These are phyloP conservation scores for Mythimna loreyi DNA, from an alignment of 2,888 invertebrate species.

Conservation along the genomic window DNA sequence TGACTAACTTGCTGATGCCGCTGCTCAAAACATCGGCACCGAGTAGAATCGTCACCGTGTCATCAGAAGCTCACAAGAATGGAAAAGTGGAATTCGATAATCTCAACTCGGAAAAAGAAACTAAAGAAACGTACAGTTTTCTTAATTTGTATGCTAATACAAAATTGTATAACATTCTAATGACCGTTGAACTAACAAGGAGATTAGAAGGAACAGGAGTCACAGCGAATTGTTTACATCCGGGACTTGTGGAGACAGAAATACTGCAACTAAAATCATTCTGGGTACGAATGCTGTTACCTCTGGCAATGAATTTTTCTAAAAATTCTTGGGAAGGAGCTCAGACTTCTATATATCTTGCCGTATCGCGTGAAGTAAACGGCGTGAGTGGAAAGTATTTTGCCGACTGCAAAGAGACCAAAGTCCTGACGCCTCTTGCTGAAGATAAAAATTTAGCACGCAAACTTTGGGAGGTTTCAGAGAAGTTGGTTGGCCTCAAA, in stretches of 20 bases:
- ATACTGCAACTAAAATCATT: slow-evolving; percentile 84
- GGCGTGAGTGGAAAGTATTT: slow-evolving; percentile 92
- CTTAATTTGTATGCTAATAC: slow-evolving; percentile 84
- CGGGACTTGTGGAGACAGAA: slow-evolving; percentile 92
- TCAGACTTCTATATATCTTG: slow-evolving; percentile 90
- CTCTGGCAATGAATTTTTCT: slow-evolving; percentile 69
- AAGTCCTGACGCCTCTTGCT: slow-evolving; percentile 79
- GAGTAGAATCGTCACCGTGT: slow-evolving; percentile 82
- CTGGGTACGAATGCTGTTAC: slow-evolving; percentile 77
- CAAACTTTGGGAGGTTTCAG: slow-evolving; percentile 92
- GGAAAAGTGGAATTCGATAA: slow-evolving; percentile 75
- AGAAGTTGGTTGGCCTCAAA: slow-evolving; percentile 72
- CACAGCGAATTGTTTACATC: slow-evolving; percentile 95
- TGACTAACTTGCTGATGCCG: slow-evolving; percentile 91
- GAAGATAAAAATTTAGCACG: slow-evolving; percentile 86
- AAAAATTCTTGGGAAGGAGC: slow-evolving; percentile 81
- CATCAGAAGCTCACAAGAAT: slow-evolving; percentile 74
- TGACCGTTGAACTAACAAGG: slow-evolving; percentile 93
- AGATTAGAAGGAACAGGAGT: slow-evolving; percentile 93
- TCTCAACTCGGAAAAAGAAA: slow-evolving; percentile 72
- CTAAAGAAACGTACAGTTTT: slow-evolving; percentile 56
- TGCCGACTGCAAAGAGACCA: slow-evolving; percentile 87
- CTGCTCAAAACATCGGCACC: slow-evolving; percentile 80
- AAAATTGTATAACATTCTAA: slow-evolving; percentile 94
- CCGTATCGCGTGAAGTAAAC: slow-evolving; percentile 88